phyloP scores from a whole-genome alignment of 2,888 invertebrate species.

The Deroplatys truncata region DNA sequence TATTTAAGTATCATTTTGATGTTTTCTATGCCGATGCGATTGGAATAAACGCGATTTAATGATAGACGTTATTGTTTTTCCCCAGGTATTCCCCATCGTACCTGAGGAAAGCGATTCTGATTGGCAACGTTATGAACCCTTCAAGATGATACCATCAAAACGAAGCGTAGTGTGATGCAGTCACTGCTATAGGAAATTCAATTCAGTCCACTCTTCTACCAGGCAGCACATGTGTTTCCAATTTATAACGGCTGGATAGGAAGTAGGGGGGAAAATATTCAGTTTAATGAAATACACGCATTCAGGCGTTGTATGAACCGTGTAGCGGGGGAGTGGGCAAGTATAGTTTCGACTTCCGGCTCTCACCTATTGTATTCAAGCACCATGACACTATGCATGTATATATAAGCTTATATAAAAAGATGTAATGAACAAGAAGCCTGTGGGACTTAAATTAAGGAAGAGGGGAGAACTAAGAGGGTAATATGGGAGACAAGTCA shows the following conservation, averaged over 20 bases:
- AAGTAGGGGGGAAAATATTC: background rate
- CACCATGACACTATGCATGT: background rate
- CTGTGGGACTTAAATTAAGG: background rate
- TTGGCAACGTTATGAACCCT: background rate
- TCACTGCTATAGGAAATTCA: background rate
- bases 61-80: too few relatives aligned
- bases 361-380: background rate
- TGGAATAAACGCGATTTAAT: too few relatives aligned
- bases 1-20: too few relatives aligned
- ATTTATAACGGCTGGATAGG: background rate
- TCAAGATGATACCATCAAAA: background rate
- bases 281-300: background rate
- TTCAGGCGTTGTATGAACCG: background rate
- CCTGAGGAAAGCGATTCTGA: too few relatives aligned
- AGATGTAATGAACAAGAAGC: background rate
- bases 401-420: background rate
- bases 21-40: too few relatives aligned
- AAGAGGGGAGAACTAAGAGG: background rate
- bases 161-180: background rate
- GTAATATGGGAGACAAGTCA: background rate
- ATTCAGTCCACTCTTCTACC: background rate
- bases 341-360: background rate
- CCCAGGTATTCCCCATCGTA: too few relatives aligned
- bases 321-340: background rate
- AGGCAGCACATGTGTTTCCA: background rate